These are phyloP conservation scores for Microcebus griseorufus DNA, from an alignment of 2,113 vertebrate species.

Conservation along the genomic window DNA sequence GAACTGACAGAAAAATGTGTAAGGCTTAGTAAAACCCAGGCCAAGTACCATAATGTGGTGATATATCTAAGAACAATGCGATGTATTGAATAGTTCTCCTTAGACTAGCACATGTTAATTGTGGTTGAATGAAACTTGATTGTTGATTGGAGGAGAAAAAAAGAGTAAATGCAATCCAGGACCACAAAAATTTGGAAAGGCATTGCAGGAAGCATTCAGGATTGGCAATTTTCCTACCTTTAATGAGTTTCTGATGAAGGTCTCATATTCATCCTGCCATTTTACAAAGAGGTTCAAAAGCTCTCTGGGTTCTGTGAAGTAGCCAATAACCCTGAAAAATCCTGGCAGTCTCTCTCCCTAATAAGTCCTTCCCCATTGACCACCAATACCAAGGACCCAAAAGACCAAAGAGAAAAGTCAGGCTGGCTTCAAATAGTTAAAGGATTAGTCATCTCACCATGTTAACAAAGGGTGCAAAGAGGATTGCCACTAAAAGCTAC, in stretches of 20 bases:
- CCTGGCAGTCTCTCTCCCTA: background rate
- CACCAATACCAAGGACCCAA: background rate
- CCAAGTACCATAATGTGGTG: background rate
- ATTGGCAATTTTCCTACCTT: background rate
- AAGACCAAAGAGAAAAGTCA: background rate
- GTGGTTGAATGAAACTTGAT: constrained; percentile 21
- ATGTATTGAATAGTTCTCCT: background rate
- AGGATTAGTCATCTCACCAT: background rate
- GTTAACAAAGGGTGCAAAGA: background rate
- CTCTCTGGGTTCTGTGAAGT: background rate
- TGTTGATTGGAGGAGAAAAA: background rate
- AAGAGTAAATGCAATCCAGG: background rate
- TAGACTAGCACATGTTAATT: background rate
- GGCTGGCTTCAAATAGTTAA: background rate
- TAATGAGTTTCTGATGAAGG: background rate
- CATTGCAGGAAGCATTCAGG: background rate
- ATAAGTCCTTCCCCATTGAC: background rate
- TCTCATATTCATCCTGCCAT: background rate
- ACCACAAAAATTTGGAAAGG: background rate
- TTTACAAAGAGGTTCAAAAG: background rate
- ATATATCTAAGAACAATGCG: constrained; percentile 39
- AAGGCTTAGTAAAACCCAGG: constrained; percentile 22
- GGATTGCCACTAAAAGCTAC: background rate
- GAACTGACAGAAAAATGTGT: constrained; percentile 54
- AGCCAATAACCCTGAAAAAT: background rate